Evolutionary conservation across 2,888 invertebrate species (phyloP), one percentile per base, ranked within the genome.

Genomic region (Drosophila niveifrons): DNA sequence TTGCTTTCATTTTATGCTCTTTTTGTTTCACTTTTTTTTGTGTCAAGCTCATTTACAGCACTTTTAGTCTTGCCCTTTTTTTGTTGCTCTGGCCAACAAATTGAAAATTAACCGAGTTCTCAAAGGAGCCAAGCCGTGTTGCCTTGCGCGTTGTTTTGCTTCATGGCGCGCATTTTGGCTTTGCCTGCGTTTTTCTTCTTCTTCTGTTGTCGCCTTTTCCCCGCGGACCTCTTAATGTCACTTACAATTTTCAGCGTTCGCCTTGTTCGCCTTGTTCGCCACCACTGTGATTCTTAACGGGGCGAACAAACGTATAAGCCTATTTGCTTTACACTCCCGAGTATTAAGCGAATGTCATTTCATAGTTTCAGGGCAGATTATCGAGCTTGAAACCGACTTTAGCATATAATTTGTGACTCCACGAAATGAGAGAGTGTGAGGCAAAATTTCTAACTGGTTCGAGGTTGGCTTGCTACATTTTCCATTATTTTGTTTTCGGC

Each of bases 61-160:
- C 36, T 47, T 72, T 57, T 13, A 15, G 36, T 44, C 36, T 67
- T 61, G 58, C 39, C 11, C 44, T 41, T 59, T 58, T 66, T 58
- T 66, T 46, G 50, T 68, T n/a, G 7, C 28, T 29, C 55, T 59
- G 65, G 41, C 70, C 73, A 64, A 63, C 78, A 83, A 82, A 86
- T 83, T 86, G 86, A 86, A 83, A 83, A 81, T 83, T 81, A 86
- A 77, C 62, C 68, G 75, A 79, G 72, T 68, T 73, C 65, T 71
- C 68, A 56, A 36, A 46, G 57, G 66, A 65, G 34, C 23, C 23
- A 41, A 10, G 36, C 36, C n/a, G 6, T 48, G 50, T 15, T 47
- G 18, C 15, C 34, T 36, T 56, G 34, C 23, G n/a, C 17, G 4
- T 4, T 59, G 71, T 62, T 73, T 66, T 69, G 62, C 44, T 58